phyloP scores from a whole-genome alignment of 2,888 invertebrate species.

The Phortica okadai region DNA sequence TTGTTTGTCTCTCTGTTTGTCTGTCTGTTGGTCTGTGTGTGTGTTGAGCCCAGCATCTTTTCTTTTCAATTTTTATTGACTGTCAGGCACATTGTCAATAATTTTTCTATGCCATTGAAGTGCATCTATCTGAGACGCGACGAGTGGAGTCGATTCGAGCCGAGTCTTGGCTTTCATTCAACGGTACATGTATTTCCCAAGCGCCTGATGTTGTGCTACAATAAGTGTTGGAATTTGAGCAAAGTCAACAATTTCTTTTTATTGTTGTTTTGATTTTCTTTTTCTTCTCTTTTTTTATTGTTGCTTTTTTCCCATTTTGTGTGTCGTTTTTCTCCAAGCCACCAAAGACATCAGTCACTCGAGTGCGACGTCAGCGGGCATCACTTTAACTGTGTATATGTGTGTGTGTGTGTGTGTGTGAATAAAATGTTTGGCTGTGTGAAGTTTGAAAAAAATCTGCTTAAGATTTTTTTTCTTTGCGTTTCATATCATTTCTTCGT shows the following conservation, averaged over 20 bases:
- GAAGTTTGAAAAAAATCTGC: slow-evolving; percentile 15
- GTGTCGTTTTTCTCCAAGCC: not conserved
- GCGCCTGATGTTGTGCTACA: slow-evolving; percentile 33
- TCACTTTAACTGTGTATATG: not conserved
- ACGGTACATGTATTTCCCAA: slow-evolving; percentile 19
- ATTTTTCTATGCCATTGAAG: slow-evolving; percentile 27
- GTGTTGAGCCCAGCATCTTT: not conserved
- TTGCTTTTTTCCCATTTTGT: too few relatives aligned
- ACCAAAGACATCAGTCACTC: slow-evolving; percentile 31
- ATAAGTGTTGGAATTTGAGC: slow-evolving; percentile 38
- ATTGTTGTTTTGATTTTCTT: slow-evolving; percentile 2
- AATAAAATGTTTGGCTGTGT: not conserved
- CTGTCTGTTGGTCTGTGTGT: not conserved
- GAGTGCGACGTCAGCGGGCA: not conserved
- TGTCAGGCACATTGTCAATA: slow-evolving; percentile 38
- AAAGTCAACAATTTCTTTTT: slow-evolving; percentile 35
- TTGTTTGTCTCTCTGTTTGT: not conserved
- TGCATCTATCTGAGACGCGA: not conserved
- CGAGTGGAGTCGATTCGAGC: not conserved
- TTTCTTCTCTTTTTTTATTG: not conserved
- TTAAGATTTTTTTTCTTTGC: slow-evolving; percentile 33
- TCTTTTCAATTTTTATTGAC: slow-evolving; percentile 36
- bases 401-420: not conserved
- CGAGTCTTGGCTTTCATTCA: not conserved
- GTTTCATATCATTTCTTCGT: slow-evolving; percentile 21